phyloP scores from a whole-genome alignment of 2,888 invertebrate species.

The Euzetes globulus region DNA sequence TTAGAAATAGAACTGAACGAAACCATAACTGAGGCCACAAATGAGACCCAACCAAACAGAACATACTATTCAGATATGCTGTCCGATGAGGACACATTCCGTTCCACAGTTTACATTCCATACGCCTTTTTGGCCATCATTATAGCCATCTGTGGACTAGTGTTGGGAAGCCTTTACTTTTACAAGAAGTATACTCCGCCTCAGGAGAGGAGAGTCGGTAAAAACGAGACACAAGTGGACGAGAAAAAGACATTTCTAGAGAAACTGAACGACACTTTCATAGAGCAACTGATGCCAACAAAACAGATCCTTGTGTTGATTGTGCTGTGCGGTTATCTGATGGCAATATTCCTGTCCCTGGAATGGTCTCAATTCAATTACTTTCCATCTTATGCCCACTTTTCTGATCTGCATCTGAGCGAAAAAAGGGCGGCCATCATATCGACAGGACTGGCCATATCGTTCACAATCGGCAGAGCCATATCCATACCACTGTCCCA shows the following conservation, averaged over 20 bases:
- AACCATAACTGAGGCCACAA: not conserved
- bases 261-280: not conserved
- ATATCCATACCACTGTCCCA: not conserved
- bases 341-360: not conserved
- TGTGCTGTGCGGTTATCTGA: not conserved
- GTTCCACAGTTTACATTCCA: not conserved
- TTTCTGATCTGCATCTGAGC: not conserved
- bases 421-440: slow-evolving; percentile 6
- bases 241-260: not conserved
- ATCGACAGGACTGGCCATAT: not conserved
- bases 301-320: not conserved
- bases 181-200: not conserved
- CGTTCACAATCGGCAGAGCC: not conserved
- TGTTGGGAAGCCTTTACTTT: not conserved
- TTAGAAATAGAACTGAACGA: not conserved
- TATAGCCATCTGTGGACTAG: not conserved
- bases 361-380: slow-evolving; percentile 14
- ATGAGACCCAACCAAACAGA: not conserved
- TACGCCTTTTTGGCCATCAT: not conserved
- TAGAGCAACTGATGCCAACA: not conserved
- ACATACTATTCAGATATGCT: not conserved
- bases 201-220: not conserved
- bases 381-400: slow-evolving; percentile 2
- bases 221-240: not conserved
- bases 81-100: not conserved